phyloP scores from a whole-genome alignment of 2,113 vertebrate species.

The Corythornis vintsioides region DNA sequence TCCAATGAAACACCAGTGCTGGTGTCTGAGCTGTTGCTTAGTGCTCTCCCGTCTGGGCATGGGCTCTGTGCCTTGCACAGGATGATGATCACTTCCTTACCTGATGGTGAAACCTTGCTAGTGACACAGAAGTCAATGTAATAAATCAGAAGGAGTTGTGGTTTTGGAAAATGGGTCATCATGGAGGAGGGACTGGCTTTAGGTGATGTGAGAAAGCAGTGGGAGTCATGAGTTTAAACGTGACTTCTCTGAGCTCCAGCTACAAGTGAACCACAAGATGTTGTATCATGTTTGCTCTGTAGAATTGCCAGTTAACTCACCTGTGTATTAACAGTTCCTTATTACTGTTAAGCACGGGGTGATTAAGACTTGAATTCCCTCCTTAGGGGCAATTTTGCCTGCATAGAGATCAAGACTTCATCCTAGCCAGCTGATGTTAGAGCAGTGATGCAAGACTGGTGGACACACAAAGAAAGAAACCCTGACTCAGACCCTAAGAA shows the following conservation, averaged over 20 bases:
- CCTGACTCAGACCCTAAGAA: not conserved
- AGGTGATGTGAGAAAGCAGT: accelerated
- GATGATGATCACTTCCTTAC: not conserved
- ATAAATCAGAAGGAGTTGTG: not conserved
- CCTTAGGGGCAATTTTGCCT: not conserved
- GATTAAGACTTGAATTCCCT: slow-evolving; percentile 11
- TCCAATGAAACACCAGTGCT: not conserved
- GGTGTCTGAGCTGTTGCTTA: not conserved
- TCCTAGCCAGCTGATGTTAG: not conserved
- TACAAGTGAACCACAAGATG: not conserved
- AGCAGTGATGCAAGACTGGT: not conserved
- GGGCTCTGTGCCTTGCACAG: accelerated
- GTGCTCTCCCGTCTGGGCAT: not conserved
- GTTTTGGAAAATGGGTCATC: not conserved
- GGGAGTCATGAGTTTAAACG: not conserved
- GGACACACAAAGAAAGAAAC: accelerated
- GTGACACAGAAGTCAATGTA: not conserved
- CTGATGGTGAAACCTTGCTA: accelerated
- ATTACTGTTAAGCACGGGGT: not conserved
- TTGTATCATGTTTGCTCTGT: not conserved
- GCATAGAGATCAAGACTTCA: not conserved
- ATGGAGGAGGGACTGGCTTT: not conserved
- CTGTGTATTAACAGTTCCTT: not conserved
- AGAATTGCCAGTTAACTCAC: not conserved
- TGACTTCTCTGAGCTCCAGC: not conserved